A percentile compares a stretch with the other conserved stretches of the same genome.
Conservation (phyloP, 2,113 vertebrate genomes). For the Lates calcarifer region DNA sequence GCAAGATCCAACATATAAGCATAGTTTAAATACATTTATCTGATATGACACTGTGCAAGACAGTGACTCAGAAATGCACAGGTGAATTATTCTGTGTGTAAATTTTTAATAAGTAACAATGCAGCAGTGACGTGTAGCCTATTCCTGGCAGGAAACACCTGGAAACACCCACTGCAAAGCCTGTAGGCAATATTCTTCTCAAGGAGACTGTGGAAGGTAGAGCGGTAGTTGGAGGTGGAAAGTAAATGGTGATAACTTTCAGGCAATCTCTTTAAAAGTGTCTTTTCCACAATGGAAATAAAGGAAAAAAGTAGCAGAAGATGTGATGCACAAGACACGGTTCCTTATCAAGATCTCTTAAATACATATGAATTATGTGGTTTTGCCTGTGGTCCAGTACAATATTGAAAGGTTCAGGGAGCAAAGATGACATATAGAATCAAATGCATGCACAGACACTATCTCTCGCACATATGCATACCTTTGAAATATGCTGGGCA, state of each 20-base stretch:
- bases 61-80: slow-evolving; percentile 12
- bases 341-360: neutral
- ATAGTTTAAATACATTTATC: neutral
- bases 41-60: neutral
- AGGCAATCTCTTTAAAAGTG: neutral
- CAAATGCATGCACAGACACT: neutral
- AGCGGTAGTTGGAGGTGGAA: neutral
- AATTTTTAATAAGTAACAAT: slow-evolving; percentile 46
- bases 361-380: neutral
- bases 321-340: neutral
- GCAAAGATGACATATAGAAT: neutral
- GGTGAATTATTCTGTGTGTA: slow-evolving; percentile 20
- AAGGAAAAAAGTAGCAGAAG: too few relatives aligned
- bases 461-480: neutral
- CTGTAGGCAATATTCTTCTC: neutral
- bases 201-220: neutral
- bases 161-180: slow-evolving; percentile 11
- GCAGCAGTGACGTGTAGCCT: slow-evolving; percentile 17
- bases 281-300: neutral
- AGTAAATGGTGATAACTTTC: neutral
- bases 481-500: neutral
- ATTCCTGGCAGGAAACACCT: slow-evolving; percentile 41
- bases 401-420: slow-evolving; percentile 1
- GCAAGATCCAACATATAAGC: neutral
- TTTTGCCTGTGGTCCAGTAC: neutral